phyloP scores from a whole-genome alignment of 2,888 invertebrate species.

The Acleris holmiana region DNA sequence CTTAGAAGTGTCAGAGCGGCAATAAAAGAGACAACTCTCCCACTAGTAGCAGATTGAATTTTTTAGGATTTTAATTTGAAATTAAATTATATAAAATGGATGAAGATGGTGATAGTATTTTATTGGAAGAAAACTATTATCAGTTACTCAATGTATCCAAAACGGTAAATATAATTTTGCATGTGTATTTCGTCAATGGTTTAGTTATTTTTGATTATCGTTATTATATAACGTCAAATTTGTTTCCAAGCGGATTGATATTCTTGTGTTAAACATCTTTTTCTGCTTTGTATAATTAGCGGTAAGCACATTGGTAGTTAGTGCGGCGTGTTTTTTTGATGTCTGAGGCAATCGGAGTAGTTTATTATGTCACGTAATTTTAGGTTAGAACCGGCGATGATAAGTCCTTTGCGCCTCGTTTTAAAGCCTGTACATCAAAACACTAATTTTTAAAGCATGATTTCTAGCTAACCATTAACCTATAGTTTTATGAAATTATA shows the following conservation, averaged over 20 bases:
- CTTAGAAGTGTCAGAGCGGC: too few relatives aligned
- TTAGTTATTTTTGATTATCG: constrained; percentile 54
- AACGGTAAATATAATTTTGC: constrained; percentile 86
- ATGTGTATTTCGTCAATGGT: constrained; percentile 41
- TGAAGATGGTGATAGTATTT: constrained; percentile 87
- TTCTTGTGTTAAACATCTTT: constrained; percentile 12
- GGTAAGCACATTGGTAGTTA: neutral
- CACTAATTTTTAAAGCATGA: neutral
- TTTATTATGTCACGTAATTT: constrained; percentile 40
- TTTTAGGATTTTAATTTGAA: constrained; percentile 42
- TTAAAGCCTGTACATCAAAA: neutral
- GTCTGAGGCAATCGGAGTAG: constrained; percentile 11
- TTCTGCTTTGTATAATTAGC: neutral
- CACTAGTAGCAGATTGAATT: constrained; percentile 39
- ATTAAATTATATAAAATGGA: constrained; percentile 80
- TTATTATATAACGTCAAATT: constrained; percentile 56
- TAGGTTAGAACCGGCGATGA: constrained; percentile 49
- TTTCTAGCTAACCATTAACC: too few relatives aligned
- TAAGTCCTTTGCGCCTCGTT: constrained; percentile 17
- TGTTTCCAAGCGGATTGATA: constrained; percentile 22
- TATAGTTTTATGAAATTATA: too few relatives aligned
- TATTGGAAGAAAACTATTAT: constrained; percentile 93
- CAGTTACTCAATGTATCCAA: constrained; percentile 93
- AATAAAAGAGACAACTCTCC: constrained; percentile 50
- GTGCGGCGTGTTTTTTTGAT: neutral